phyloP scores from a whole-genome alignment of 2,797 vertebrate species.

The Cyprinella venusta region DNA sequence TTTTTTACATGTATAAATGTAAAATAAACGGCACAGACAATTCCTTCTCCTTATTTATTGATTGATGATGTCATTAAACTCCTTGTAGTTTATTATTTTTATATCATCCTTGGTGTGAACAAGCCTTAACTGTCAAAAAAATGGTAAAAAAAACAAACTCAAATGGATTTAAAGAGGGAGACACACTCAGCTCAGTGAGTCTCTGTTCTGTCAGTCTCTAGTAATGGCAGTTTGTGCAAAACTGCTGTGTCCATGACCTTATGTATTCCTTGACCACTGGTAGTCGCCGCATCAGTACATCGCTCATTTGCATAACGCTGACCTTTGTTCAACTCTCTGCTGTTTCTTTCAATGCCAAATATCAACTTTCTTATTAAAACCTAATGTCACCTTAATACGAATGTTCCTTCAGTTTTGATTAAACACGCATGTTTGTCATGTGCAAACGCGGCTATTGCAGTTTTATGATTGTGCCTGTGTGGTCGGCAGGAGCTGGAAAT shows the following conservation, averaged over 20 bases:
- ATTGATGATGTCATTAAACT: too few relatives aligned
- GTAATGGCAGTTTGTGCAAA: neutral
- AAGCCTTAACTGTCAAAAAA: too few relatives aligned
- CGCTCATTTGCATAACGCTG: neutral
- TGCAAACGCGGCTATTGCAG: neutral
- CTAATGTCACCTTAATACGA: neutral
- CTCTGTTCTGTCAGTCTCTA: neutral
- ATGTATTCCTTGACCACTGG: neutral
- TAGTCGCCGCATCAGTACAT: neutral
- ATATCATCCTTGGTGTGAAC: too few relatives aligned
- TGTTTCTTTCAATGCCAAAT: neutral
- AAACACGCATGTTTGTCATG: neutral
- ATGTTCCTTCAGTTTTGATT: neutral
- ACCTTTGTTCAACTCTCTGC: neutral
- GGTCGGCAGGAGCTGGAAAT: constrained; percentile 86
- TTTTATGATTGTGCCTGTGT: neutral
- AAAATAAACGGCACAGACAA: too few relatives aligned
- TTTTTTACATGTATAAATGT: too few relatives aligned
- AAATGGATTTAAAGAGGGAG: neutral
- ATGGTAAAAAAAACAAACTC: too few relatives aligned
- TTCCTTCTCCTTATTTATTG: too few relatives aligned
- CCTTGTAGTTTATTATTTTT: too few relatives aligned
- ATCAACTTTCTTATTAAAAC: neutral
- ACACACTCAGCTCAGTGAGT: neutral
- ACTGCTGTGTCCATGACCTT: neutral